These are phyloP conservation scores for Strigamia crassipes DNA, from an alignment of 2,888 invertebrate species.

Conservation along the genomic window DNA sequence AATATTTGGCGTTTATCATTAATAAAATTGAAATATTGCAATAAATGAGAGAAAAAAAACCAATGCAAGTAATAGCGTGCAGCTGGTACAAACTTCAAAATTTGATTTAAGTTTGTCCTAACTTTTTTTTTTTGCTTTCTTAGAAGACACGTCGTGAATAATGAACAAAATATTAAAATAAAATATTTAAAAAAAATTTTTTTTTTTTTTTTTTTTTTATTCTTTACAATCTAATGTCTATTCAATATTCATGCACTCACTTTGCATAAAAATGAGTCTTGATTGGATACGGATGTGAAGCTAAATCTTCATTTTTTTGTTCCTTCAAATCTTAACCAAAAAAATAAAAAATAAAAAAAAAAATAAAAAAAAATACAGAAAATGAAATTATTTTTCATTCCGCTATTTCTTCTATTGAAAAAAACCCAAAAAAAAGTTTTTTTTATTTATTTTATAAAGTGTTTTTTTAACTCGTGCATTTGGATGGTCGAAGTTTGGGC, in stretches of 20 bases:
- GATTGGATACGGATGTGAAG: background rate
- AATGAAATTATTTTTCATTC: background rate
- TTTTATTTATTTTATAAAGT: background rate
- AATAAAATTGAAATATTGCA: background rate
- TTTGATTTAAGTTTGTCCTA: background rate
- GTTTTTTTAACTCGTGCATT: too few species aligned
- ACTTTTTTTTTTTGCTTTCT: background rate
- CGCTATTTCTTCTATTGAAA: too few species aligned
- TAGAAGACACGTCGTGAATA: background rate
- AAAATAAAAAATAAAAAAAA: too few species aligned
- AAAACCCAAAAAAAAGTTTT: background rate
- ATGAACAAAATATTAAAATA: constrained; percentile 22
- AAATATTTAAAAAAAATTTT: background rate
- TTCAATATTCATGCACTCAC: constrained; percentile 26
- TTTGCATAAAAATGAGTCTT: constrained; percentile 27
- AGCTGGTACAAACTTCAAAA: constrained; percentile 17
- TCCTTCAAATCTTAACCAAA: too few species aligned
- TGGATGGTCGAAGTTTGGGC: background rate
- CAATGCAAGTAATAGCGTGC: background rate
- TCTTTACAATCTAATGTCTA: background rate
- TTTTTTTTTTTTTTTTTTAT: background rate
- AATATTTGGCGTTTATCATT: background rate
- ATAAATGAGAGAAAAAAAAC: background rate
- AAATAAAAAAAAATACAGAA: background rate
- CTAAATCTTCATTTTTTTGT: background rate